Percentiles rank a stretch among this genome's conserved stretches.
phyloP scores from a whole-genome alignment of 2,113 vertebrate genomes.

The Opisthocomus hoazin region DNA sequence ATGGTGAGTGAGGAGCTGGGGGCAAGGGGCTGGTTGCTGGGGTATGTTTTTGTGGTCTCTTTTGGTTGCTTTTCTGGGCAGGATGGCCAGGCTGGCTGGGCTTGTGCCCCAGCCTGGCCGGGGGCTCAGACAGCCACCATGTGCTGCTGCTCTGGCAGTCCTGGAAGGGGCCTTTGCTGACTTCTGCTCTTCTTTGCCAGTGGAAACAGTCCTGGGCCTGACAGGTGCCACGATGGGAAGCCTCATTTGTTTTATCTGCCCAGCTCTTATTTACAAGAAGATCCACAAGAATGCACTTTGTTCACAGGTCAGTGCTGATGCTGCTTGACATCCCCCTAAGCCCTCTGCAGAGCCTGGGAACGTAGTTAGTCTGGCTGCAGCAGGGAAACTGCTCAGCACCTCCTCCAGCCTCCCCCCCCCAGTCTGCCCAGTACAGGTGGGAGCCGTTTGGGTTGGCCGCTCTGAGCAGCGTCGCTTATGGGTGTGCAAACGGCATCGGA shows the following conservation, averaged over 20 bases:
- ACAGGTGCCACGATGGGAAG: constrained; percentile 98
- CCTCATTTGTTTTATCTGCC: constrained; percentile 98
- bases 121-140: rapidly evolving
- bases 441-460: background rate
- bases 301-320: constrained; percentile 81
- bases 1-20: constrained; percentile 73
- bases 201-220: constrained; percentile 95
- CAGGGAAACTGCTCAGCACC: background rate
- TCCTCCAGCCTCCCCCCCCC: background rate
- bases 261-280: constrained; percentile 93
- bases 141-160: background rate
- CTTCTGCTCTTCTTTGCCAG: constrained; percentile 63
- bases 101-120: background rate
- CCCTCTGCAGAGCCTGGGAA: constrained; percentile 29
- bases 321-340: background rate
- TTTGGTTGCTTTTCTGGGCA: background rate
- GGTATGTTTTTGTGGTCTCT: background rate
- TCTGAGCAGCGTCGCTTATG: background rate
- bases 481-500: background rate
- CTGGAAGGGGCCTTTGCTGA: background rate
- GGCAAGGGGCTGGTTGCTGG: background rate
- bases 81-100: background rate
- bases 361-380: background rate
- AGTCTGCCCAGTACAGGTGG: background rate
- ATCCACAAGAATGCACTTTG: constrained; percentile 86